Percentiles rank a stretch among this genome's conserved stretches.
Evolutionary conservation across 2,797 vertebrate species (phyloP).

Genomic region (Falco concolor): DNA sequence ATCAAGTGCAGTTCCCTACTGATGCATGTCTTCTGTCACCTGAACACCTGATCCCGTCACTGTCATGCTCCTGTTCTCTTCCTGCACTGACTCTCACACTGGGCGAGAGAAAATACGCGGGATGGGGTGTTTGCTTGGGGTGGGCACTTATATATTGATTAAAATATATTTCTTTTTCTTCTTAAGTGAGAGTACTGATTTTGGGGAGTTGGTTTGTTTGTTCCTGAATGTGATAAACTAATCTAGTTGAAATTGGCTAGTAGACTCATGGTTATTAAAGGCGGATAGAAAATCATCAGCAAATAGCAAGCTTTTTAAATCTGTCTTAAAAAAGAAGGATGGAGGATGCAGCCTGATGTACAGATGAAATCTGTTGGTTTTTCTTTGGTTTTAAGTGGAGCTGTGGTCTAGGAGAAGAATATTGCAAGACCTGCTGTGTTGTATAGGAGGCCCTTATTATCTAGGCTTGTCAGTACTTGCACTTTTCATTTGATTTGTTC

Average conservation of each 20-base stretch:
- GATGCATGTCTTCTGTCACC: background rate
- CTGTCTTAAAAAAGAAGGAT: background rate
- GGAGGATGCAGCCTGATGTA: background rate
- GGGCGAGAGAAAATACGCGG: background rate
- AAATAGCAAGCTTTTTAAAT: background rate
- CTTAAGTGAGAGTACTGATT: background rate
- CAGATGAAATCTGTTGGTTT: background rate
- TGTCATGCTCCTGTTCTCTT: background rate
- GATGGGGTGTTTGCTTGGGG: background rate
- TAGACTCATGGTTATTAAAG: background rate
- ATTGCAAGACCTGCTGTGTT: background rate
- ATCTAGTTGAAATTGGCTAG: background rate
- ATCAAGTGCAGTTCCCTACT: background rate
- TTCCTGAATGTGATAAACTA: background rate
- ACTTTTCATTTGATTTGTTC: constrained; percentile 7
- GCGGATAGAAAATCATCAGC: background rate
- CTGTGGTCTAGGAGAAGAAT: background rate
- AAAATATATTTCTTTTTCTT: background rate
- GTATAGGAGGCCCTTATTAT: background rate
- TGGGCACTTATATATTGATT: background rate
- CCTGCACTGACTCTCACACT: background rate
- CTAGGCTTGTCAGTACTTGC: background rate
- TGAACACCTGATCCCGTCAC: background rate
- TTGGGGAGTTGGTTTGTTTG: background rate
- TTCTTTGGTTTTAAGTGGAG: background rate